Evolutionary conservation across 2,113 vertebrate species (phyloP).

Genomic region (Xenopus borealis): DNA sequence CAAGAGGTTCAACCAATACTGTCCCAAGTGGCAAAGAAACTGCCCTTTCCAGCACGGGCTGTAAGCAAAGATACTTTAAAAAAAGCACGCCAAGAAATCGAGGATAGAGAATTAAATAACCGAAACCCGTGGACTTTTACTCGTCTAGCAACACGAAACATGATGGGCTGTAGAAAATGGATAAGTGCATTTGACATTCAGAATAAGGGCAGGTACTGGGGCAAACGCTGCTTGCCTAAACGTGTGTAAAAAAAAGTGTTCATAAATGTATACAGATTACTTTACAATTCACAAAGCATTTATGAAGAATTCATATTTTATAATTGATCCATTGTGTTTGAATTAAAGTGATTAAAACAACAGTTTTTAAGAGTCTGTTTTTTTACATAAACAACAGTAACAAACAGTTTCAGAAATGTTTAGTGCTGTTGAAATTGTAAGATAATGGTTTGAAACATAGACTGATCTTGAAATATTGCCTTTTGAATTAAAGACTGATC

Average conservation of each 20-base stretch:
- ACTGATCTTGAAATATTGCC: too few relatives aligned
- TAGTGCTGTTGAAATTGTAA: too few relatives aligned
- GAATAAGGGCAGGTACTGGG: slow-evolving; percentile 75
- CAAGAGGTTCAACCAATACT: slow-evolving; percentile 73
- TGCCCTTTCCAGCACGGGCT: slow-evolving; percentile 82
- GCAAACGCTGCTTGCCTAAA: slow-evolving; percentile 76
- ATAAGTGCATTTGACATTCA: slow-evolving; percentile 81
- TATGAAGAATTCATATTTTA: too few relatives aligned
- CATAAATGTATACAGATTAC: too few relatives aligned
- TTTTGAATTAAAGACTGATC: too few relatives aligned
- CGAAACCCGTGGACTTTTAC: slow-evolving; percentile 95
- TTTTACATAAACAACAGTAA: too few relatives aligned
- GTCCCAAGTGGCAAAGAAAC: slow-evolving; percentile 75
- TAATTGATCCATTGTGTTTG: too few relatives aligned
- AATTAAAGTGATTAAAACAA: too few relatives aligned
- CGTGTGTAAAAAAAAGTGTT: slow-evolving; percentile 63
- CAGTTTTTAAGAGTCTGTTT: too few relatives aligned
- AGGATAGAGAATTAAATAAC: slow-evolving; percentile 70
- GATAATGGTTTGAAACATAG: too few relatives aligned
- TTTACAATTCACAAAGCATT: too few relatives aligned
- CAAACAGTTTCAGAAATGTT: too few relatives aligned
- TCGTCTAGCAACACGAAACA: slow-evolving; percentile 71
- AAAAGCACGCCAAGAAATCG: slow-evolving; percentile 58
- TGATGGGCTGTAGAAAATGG: slow-evolving; percentile 84
- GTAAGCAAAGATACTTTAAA: slow-evolving; percentile 73